Percentiles rank a stretch among this genome's conserved stretches.
phyloP scores from a whole-genome alignment of 1,140 invertebrate genomes.

The Leptinotarsa texana region DNA sequence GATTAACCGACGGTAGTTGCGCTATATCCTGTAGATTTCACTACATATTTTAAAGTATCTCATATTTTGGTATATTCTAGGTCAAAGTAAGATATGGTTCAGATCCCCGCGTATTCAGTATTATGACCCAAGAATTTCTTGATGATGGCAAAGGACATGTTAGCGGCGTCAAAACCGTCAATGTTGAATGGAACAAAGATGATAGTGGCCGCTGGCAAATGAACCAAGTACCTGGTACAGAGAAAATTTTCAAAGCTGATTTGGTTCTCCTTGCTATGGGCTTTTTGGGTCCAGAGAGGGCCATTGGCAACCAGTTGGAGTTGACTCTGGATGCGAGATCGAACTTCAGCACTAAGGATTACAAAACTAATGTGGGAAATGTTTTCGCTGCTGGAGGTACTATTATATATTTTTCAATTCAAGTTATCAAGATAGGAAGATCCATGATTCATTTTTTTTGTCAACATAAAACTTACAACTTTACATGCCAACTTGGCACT shows the following conservation, averaged over 20 bases:
- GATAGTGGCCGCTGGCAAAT: conserved; percentile 92
- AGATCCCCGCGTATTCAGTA: conserved; percentile 93
- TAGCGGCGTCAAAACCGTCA: conserved; percentile 84
- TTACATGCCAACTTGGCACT: too few species aligned
- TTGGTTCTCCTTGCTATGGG: conserved; percentile 97
- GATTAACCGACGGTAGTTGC: too few species aligned
- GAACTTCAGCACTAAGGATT: conserved; percentile 89
- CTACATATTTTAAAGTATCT: too few species aligned
- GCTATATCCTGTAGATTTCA: too few species aligned
- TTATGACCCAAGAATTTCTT: conserved; percentile 93
- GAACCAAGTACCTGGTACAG: conserved; percentile 82
- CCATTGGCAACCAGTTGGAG: conserved; percentile 82
- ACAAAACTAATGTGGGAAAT: conserved; percentile 79
- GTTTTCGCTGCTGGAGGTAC: conserved; percentile 96
- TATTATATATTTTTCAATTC: conserved; percentile 31
- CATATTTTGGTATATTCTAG: conserved; percentile 21
- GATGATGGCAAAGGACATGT: conserved; percentile 90
- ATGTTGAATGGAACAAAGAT: conserved; percentile 93
- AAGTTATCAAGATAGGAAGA: background rate
- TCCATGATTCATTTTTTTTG: too few species aligned
- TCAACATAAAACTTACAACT: too few species aligned
- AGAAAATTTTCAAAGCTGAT: conserved; percentile 86
- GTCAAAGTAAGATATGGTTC: conserved; percentile 82
- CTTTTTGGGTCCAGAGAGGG: conserved; percentile 94
- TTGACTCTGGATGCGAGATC: conserved; percentile 86